Base-by-base conservation (phyloP, 1,140 invertebrate species). In the Ooceraea biroi region DNA sequence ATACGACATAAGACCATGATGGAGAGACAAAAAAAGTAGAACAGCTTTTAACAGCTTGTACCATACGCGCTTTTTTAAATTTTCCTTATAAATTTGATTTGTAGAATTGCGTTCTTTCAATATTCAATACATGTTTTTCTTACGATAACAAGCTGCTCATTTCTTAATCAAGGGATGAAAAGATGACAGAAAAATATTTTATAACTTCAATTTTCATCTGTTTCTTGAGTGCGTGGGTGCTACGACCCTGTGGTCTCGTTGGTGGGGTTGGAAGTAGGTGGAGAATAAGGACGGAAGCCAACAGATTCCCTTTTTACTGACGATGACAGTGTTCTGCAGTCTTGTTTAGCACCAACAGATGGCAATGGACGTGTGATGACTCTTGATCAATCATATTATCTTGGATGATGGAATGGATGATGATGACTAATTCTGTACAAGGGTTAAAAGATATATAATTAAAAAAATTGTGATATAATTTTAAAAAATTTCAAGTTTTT, bases 251-350 rank as follows among this genome's bases (percentile, higher is more conserved):
- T 50, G 30, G 14, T 77, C 7, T 19, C 19, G 41, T 44, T 66
- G 48, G 74, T 66, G 74, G 74, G 46, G 46, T 77, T 66, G 74
- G 66, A 52, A 48, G 58, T 77, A 77, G 46, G 46, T 2, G 48
- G 74, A 66, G 74, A 77, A 66, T 52, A 41, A 41, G 52, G 48
- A n/a, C 36, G 14, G n/a, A 36, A 77, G 19, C 14, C 46, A 41
- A 66, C 60, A 77, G 74, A 77, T 77, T 77, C 19, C 61, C 27
- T 55, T 41, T 36, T 77, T 77, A 77, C 60, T 77, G 48, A 77
- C 74, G 19, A 52, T 66, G 61, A 52, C 19, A n/a, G 27, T 44
- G 57, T 61, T 17, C 3, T 10, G 14, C 41, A 77, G 46, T 66
- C n/a, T 77, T 55, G 11, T 25, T 77, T 55, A 77, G 11, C 5